These are phyloP conservation scores for Alexandromys fortis DNA, from an alignment of 2,113 vertebrate genomes.

Conservation along the genomic window DNA sequence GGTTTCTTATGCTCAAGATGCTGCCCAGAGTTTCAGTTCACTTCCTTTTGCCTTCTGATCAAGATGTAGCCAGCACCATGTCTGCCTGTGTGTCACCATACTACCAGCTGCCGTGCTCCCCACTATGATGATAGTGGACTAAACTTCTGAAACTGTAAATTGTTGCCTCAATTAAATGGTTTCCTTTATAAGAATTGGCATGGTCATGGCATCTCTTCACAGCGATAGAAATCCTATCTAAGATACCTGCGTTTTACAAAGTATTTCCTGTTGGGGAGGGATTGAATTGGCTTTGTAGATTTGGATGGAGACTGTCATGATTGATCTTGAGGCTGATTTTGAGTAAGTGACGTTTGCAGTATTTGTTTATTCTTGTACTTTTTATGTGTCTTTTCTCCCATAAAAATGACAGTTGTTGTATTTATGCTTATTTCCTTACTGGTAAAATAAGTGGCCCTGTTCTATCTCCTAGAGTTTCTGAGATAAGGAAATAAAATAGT, in stretches of 20 bases:
- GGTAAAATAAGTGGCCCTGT: neutral
- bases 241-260: neutral
- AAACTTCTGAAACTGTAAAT: neutral
- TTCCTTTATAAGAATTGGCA: neutral
- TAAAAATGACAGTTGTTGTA: constrained; percentile 12
- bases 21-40: neutral
- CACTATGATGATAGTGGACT: neutral
- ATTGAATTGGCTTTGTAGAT: constrained; percentile 17
- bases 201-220: neutral
- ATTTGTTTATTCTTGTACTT: constrained; percentile 34
- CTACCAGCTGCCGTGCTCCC: neutral
- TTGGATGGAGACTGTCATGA: neutral
- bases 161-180: neutral
- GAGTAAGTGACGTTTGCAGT: constrained; percentile 26
- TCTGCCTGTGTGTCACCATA: neutral
- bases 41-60: neutral
- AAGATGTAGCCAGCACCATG: neutral
- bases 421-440: neutral
- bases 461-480: neutral
- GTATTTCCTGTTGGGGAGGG: constrained; percentile 5
- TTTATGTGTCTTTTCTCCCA: neutral
- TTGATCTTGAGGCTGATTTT: neutral
- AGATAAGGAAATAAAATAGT: constrained; percentile 52
- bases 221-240: neutral
- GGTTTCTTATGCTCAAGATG: neutral